phyloP scores from a whole-genome alignment of 1,140 invertebrate genomes.

The Heliconius hewitsoni region DNA sequence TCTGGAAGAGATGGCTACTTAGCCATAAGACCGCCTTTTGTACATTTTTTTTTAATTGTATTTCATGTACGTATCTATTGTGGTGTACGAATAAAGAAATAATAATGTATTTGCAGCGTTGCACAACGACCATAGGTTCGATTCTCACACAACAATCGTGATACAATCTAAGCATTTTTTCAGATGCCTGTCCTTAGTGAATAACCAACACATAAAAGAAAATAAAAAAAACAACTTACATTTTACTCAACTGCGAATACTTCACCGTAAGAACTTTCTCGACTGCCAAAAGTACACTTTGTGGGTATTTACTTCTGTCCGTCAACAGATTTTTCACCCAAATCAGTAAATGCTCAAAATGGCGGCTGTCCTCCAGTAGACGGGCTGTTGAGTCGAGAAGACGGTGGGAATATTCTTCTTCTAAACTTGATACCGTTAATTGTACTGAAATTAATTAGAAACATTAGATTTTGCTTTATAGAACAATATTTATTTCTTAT shows the following conservation, averaged over 20 bases:
- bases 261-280: slow-evolving; percentile 92
- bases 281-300: slow-evolving; percentile 86
- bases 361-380: slow-evolving; percentile 88
- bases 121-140: too few relatives aligned
- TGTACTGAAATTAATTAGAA: slow-evolving; percentile 82
- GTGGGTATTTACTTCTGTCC: slow-evolving; percentile 80
- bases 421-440: slow-evolving; percentile 86
- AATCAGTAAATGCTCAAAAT: slow-evolving; percentile 93
- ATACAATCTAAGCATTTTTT: too few relatives aligned
- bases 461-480: too few relatives aligned
- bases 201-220: too few relatives aligned
- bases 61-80: too few relatives aligned
- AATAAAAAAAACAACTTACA: slow-evolving; percentile 84
- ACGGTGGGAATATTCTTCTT: slow-evolving; percentile 88
- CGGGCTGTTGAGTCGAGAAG: slow-evolving; percentile 86
- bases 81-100: too few relatives aligned
- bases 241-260: slow-evolving; percentile 90
- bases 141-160: too few relatives aligned
- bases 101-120: too few relatives aligned
- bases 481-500: not conserved
- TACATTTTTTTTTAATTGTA: too few relatives aligned
- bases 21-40: too few relatives aligned
- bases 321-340: slow-evolving; percentile 89
- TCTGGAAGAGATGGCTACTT: too few relatives aligned
- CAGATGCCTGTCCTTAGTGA: too few relatives aligned